Evolutionary conservation across 35 echinoderm and acorn worm genomes (phyloP).

Genomic region (Acanthaster planci): DNA sequence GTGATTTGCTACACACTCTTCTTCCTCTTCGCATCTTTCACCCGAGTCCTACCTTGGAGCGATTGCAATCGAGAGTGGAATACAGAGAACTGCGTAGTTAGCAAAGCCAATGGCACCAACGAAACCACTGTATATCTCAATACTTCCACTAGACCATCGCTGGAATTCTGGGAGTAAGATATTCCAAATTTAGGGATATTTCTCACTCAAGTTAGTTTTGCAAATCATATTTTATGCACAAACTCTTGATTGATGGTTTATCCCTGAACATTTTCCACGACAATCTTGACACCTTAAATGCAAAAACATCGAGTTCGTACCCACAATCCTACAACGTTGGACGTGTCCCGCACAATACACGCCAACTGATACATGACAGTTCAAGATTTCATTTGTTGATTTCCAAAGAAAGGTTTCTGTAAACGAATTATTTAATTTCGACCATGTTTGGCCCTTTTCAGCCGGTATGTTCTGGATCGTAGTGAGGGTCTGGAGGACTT

Average conservation of each 20-base stretch:
- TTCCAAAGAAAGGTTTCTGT: too few relatives aligned
- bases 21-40: conserved; percentile 45
- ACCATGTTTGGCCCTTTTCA: conserved; percentile 32
- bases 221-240: too few relatives aligned
- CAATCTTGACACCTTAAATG: too few relatives aligned
- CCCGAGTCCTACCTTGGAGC: conserved; percentile 39
- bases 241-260: too few relatives aligned
- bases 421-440: too few relatives aligned
- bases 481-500: conserved; percentile 69
- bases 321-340: too few relatives aligned
- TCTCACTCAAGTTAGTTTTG: too few relatives aligned
- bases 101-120: conserved; percentile 1
- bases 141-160: neutral
- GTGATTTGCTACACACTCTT: conserved; percentile 56
- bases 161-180: conserved; percentile 42
- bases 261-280: too few relatives aligned
- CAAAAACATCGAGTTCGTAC: too few relatives aligned
- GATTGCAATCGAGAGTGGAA: conserved; percentile 57
- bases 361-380: too few relatives aligned
- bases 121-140: neutral
- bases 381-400: too few relatives aligned
- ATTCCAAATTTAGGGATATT: neutral
- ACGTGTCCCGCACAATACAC: too few relatives aligned
- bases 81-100: conserved; percentile 26
- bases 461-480: conserved; percentile 66